Evolutionary conservation across 2,113 vertebrate genomes (phyloP), one percentile per base, ranked within the genome.

Genomic region (Strix uralensis): DNA sequence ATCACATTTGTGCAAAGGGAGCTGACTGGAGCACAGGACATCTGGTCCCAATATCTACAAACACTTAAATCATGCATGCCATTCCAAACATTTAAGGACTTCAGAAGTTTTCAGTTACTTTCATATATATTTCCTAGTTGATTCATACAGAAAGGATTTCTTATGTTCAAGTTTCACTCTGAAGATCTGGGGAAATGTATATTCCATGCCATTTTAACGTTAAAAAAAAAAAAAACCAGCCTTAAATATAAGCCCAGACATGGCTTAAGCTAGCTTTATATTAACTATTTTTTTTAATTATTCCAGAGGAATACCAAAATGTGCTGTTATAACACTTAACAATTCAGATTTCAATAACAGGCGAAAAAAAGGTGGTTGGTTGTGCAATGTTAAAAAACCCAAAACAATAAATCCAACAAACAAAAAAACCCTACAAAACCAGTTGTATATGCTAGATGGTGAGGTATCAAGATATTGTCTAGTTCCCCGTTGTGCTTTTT

Each of bases 11-110:
- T 30, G 84, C 83, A 90, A 69, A 95, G 65, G 80, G 83, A 96
- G 82, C 84, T 0, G 14, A 86, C 58, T n/a, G 72, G 55, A 94
- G 85, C 44, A 44, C 85, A 66, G 70, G 82, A 96, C 96, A 97
- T 97, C 94, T 97, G 96, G 91, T 97, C 88, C 77, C 91, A 96
- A 95, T 97, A 96, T 94, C 86, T 93, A 69, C 88, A 96, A 96
- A 15, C 91, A 94, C 91, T 95, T 97, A 95, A 97, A 96, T 95
- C 92, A 96, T 22, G 90, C 86, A 88, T 95, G 86, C 40, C 94
- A 96, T 96, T 90, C 88, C 95, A 97, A 96, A 93, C 75, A 96
- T 95, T 96, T 95, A 93, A 93, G 86, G 82, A 93, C 74, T 82
- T 96, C 62, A 93, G 81, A 85, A 85, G 78, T 85, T 91, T 96